Percentiles rank a stretch among this genome's conserved stretches.
Evolutionary conservation across 1,140 invertebrate genomes (phyloP).

Genomic region (Diachasmimorpha longicaudata): DNA sequence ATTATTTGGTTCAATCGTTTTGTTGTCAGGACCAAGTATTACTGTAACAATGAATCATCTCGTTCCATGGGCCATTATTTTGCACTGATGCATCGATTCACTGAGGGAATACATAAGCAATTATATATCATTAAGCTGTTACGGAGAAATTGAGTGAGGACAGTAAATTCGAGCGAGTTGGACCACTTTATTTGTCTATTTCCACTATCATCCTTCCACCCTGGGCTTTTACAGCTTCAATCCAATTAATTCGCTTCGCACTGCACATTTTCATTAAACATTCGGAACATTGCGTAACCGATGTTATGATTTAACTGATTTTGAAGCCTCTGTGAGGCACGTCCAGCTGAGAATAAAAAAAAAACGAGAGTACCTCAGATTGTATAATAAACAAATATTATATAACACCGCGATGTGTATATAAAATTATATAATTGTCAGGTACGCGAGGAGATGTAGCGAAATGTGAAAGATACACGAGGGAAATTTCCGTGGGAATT

Average conservation of each 20-base stretch:
- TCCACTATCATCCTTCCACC: not conserved
- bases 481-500: too few species aligned
- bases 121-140: slow-evolving; percentile 3
- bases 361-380: slow-evolving; percentile 23
- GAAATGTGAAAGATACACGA: slow-evolving; percentile 13
- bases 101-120: not conserved
- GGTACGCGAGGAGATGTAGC: slow-evolving; percentile 18
- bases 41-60: not conserved
- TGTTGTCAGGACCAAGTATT: not conserved
- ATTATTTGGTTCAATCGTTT: not conserved
- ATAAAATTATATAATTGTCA: slow-evolving; percentile 31
- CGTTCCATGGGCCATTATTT: not conserved
- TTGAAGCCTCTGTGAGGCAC: not conserved
- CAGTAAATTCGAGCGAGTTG: not conserved
- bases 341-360: slow-evolving; percentile 14
- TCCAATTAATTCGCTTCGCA: not conserved
- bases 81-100: not conserved
- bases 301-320: not conserved
- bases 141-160: not conserved
- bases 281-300: not conserved
- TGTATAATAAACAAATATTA: slow-evolving; percentile 26
- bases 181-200: not conserved
- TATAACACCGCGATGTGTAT: slow-evolving; percentile 26
- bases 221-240: not conserved
- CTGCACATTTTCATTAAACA: not conserved